These are phyloP conservation scores for Mythimna albipuncta DNA, from an alignment of 2,888 invertebrate species.

Conservation along the genomic window DNA sequence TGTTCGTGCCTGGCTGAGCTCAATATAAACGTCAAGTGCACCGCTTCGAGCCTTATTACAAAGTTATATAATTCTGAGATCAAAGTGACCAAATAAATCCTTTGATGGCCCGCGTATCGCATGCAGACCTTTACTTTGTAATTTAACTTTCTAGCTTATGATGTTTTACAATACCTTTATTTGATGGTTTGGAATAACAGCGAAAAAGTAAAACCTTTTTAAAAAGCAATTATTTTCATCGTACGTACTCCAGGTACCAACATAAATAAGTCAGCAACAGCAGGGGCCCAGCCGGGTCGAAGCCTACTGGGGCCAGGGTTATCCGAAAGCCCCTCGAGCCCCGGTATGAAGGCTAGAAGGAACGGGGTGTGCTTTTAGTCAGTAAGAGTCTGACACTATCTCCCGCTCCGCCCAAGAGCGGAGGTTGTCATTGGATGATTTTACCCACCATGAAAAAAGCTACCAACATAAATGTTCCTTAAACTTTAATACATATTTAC, in stretches of 20 bases:
- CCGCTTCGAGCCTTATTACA: constrained; percentile 27
- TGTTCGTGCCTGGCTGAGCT: constrained; percentile 18
- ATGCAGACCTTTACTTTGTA: constrained; percentile 13
- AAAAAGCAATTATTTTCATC: background rate
- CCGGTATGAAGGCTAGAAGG: no score
- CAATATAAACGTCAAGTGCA: constrained; percentile 53
- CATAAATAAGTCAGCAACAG: background rate
- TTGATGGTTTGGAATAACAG: constrained; percentile 14
- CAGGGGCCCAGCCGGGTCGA: no score
- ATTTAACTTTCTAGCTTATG: background rate
- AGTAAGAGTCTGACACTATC: no score
- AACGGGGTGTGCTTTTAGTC: no score
- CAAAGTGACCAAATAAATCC: constrained; percentile 48
- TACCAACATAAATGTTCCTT: background rate
- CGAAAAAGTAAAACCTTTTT: background rate
- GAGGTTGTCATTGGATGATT: no score
- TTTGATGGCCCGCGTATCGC: constrained; percentile 7
- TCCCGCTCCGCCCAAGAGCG: no score
- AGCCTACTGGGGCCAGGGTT: no score
- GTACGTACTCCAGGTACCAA: background rate
- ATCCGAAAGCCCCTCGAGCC: no score
- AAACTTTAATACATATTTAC: constrained; percentile 1
- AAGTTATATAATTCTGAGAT: constrained; percentile 39
- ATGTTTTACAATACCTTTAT: background rate
- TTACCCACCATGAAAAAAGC: background rate